These are phyloP conservation scores for Rhopalosiphum nymphaeae DNA, from an alignment of 2,888 invertebrate genomes.

Conservation along the genomic window DNA sequence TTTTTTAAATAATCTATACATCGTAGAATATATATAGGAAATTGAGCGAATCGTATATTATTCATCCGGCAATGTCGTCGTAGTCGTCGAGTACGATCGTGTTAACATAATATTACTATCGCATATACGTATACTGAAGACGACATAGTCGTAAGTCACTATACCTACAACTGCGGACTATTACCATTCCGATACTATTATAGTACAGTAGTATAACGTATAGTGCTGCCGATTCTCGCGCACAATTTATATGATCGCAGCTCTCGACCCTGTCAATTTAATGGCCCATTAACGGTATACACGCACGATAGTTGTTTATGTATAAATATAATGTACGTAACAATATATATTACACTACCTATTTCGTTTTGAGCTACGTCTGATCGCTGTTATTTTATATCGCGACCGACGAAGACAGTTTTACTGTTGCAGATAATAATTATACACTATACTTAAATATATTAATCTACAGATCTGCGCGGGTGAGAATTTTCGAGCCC, in stretches of 20 bases:
- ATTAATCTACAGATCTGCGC: neutral
- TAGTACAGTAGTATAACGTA: neutral
- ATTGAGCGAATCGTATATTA: neutral
- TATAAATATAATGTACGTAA: neutral
- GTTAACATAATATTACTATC: slow-evolving; percentile 13
- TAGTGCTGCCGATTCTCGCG: no score
- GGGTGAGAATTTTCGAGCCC: neutral
- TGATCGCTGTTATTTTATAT: neutral
- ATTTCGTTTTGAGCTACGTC: neutral
- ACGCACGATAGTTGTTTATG: neutral
- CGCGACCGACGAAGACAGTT: neutral
- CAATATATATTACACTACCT: neutral
- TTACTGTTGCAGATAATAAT: neutral
- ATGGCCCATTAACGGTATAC: slow-evolving; percentile 20
- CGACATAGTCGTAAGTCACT: slow-evolving; percentile 1
- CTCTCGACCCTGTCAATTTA: slow-evolving; percentile 38
- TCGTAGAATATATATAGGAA: neutral
- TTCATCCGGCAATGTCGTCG: slow-evolving; percentile 19
- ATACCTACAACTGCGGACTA: neutral
- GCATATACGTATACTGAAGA: neutral
- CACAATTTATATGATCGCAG: slow-evolving; percentile 28
- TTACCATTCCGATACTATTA: neutral
- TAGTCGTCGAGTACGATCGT: slow-evolving; percentile 10
- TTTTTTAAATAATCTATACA: neutral
- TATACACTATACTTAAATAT: neutral